Base-by-base conservation (phyloP, 2,113 vertebrate genomes). In the Lichenostomus cassidix region DNA sequence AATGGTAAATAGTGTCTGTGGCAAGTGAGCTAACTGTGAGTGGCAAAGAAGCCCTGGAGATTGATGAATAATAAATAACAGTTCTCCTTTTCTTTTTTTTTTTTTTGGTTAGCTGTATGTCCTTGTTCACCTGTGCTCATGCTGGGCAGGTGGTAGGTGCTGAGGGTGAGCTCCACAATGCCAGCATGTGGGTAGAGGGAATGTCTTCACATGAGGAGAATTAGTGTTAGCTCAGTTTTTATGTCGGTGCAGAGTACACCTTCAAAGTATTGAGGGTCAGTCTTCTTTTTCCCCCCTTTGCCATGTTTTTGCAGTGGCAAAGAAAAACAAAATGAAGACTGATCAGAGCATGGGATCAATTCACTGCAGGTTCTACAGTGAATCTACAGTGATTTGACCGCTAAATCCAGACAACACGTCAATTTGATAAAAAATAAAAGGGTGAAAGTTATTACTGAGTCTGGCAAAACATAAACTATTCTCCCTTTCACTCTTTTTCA, bases 21-120 rank as follows among this genome's bases (percentile, higher is more conserved):
- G 91, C 69, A 93, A 93, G 73, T 68, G 68, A 9, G 4, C 77
- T 93, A 95, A 96, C 83, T 56, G 86, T 83, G 86, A 96, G 89
- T 94, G 90, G 92, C 92, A 95, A 97, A 95, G 76, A 86, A 93
- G 76, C 73, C 83, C 90, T 83, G 80, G 91, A 93, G 92, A 92
- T 83, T 89, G 91, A 93, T 91, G 91, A 96, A 95, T 94, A 94
- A 94, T 92, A 94, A 95, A 87, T 70, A 95, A 83, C 37, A 67
- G 20, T 28, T 88, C 55, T n/a, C 25, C 22, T 56, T 59, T 29
- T 21, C 31, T 58, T 23, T n/a, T 28, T 56, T 46, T 35, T 29
- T 37, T 47, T 27, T 49, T 83, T 80, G 85, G 52, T 78, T 79
- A 81, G 35, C 35, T 10, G 22, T 35, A n/a, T 41, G 73, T 70